These are phyloP conservation scores for Lerista edwardsae DNA, from an alignment of 2,797 vertebrate genomes.

Conservation along the genomic window DNA sequence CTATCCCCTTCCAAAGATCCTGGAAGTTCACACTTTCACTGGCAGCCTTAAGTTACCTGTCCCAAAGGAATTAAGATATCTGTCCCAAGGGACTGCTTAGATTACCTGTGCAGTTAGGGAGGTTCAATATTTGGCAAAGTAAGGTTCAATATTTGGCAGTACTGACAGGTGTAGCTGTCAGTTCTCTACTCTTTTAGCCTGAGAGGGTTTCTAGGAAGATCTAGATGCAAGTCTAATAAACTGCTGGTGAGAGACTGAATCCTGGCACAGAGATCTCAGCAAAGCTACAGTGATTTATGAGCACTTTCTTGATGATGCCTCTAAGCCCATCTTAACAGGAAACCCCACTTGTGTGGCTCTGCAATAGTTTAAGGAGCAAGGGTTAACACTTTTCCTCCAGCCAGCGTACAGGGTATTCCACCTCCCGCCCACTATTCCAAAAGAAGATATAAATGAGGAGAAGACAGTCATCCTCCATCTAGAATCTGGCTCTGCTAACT, in stretches of 20 bases:
- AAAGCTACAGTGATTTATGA: slow-evolving; percentile 22
- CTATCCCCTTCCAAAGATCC: neutral
- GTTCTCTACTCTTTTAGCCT: neutral
- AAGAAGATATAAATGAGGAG: slow-evolving; percentile 42
- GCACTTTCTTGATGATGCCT: neutral
- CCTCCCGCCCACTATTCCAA: slow-evolving; percentile 26
- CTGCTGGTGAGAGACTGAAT: neutral
- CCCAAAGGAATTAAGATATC: neutral
- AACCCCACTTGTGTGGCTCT: neutral
- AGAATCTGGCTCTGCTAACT: slow-evolving; percentile 8
- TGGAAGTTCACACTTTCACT: neutral
- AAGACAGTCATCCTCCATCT: slow-evolving; percentile 12
- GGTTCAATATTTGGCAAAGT: neutral
- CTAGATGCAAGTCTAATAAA: neutral
- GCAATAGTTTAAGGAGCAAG: neutral
- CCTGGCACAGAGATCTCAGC: neutral
- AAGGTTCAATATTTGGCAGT: no score
- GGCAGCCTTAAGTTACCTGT: no score
- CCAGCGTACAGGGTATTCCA: neutral
- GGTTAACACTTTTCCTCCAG: slow-evolving; percentile 26
- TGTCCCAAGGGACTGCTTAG: neutral
- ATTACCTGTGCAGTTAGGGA: neutral
- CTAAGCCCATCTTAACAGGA: neutral
- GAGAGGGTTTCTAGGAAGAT: neutral
- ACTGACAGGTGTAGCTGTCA: neutral